Conservation (phyloP, 2,888 invertebrate species). For the Megastigmus dorsalis region DNA sequence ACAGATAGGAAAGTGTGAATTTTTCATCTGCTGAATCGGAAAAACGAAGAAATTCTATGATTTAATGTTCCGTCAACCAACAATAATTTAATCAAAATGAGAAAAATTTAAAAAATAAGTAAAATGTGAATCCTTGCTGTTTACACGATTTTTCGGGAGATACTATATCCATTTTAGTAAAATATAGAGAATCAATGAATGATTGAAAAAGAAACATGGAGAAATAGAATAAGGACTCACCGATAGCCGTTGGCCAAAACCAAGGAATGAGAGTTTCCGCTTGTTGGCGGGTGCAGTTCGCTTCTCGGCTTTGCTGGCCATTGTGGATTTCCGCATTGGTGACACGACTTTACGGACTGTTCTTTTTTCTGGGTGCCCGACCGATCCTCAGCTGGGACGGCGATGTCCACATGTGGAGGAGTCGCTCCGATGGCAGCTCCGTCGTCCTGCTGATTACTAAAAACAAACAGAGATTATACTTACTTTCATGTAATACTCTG, state of each 20-base stretch:
- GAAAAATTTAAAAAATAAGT: no score
- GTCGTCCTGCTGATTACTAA: conserved; percentile 68
- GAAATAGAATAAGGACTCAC: conserved; percentile 63
- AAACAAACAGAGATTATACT: no score
- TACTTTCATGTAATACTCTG: no score
- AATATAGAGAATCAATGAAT: neutral
- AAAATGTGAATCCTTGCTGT: no score
- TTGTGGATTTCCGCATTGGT: conserved; percentile 58
- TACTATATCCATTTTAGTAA: no score
- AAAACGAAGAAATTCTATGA: no score
- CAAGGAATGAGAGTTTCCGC: conserved; percentile 84
- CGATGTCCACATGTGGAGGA: conserved; percentile 74
- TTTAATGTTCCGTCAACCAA: no score
- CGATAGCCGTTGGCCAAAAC: conserved; percentile 80
- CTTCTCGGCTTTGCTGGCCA: conserved; percentile 63
- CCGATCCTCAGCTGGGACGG: conserved; percentile 73
- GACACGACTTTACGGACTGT: conserved; percentile 62
- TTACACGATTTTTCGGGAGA: no score
- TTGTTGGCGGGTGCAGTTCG: conserved; percentile 74
- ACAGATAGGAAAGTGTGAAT: no score
- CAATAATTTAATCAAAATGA: no score
- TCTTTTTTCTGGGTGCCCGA: conserved; percentile 74
- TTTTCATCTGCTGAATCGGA: no score
- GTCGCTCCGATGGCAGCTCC: conserved; percentile 69
- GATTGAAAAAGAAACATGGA: no score